phyloP scores from a whole-genome alignment of 2,113 vertebrate genomes.

The Tylochromis polylepis region DNA sequence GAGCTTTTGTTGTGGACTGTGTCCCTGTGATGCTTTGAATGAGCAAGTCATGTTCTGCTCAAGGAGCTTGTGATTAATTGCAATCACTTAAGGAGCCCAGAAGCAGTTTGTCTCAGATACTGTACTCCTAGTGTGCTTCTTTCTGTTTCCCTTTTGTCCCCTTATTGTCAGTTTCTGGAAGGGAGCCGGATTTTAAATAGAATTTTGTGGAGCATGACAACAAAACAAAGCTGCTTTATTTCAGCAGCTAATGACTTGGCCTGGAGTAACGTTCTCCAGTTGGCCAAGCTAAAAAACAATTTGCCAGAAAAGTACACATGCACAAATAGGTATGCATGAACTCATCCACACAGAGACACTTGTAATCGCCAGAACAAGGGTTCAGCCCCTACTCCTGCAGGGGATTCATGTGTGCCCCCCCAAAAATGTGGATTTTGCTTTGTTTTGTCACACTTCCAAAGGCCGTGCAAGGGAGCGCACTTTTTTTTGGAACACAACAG shows the following conservation, averaged over 20 bases:
- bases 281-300: constrained; percentile 21
- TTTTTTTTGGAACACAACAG: background rate
- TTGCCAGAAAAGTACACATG: constrained; percentile 38
- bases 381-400: background rate
- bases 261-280: background rate
- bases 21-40: background rate
- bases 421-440: constrained; percentile 13
- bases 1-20: background rate
- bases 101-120: constrained; percentile 11
- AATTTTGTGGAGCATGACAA: constrained; percentile 62
- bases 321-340: constrained; percentile 41
- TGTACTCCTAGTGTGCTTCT: background rate
- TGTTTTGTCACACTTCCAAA: background rate
- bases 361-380: background rate
- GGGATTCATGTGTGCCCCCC: background rate
- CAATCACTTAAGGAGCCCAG: background rate
- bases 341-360: constrained; percentile 30
- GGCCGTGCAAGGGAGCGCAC: background rate
- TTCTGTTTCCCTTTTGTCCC: constrained; percentile 11
- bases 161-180: constrained; percentile 32
- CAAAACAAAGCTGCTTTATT: constrained; percentile 67
- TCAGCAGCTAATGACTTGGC: constrained; percentile 61
- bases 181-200: constrained; percentile 47
- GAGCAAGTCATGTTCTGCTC: constrained; percentile 12
- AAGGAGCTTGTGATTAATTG: constrained; percentile 27